Evolutionary conservation across 2,113 vertebrate species (phyloP), one percentile per base, ranked within the genome.

Genomic region (Numenius arquata): DNA sequence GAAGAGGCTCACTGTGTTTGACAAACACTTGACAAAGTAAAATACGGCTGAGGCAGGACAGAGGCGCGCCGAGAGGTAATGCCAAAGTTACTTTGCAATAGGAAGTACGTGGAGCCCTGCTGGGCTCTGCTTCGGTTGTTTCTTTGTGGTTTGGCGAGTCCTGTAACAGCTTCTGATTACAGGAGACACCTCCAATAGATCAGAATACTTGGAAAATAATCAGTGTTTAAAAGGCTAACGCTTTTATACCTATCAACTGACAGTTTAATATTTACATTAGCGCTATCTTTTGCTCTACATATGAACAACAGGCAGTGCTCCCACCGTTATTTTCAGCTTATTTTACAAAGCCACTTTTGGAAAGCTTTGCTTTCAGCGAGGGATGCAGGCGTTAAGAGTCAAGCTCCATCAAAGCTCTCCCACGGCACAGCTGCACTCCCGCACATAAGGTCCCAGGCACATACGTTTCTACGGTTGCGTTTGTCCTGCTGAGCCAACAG

Each of bases 1-100:
- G 21, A 84, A 88, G 40, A 65, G 23, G 48, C 89, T 61, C 14
- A 5, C 66, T 76, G 43, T 40, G 77, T 66, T 88, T 55, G 59
- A 83, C 72, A 73, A 82, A 79, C n/a, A 48, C 67, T 88, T 41
- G 34, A 70, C 38, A 56, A 79, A 83, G 32, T 40, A 71, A 66
- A 75, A 11, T 1, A 58, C 0, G 5, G 76, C 65, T 80, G 75
- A 93, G 93, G 71, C 67, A 62, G 81, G 81, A 91, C 36, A 56
- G 72, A 68, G 23, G 48, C 0, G 0, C 1, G 1, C 5, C 4
- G 36, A 68, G 52, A 77, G 58, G 41, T 38, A 74, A 25, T 1
- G 16, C 36, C 56, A n/a, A 90, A 62, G 74, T 53, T 26, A 58
- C 20, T 68, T 6, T 61, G 45, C 78, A n/a, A 32, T 2, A 62